phyloP scores from a whole-genome alignment of 2,113 vertebrate species.

The Raja brachyura region DNA sequence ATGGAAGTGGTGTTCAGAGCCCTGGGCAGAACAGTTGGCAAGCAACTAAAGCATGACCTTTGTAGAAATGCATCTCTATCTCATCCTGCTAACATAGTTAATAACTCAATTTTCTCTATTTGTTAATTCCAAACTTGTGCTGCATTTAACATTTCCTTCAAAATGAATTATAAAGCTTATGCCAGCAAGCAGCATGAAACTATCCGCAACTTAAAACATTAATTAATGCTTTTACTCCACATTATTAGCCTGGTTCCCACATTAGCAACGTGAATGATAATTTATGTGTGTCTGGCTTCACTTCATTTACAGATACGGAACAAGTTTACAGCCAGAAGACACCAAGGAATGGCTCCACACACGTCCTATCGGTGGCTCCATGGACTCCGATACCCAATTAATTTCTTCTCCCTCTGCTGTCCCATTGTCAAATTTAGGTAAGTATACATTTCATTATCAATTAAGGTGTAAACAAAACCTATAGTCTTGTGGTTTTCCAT shows the following conservation, averaged over 20 bases:
- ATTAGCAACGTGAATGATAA: background rate
- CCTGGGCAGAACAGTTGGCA: background rate
- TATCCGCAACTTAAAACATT: background rate
- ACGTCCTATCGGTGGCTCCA: background rate
- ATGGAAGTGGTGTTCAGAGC: background rate
- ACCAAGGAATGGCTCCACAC: constrained; percentile 23
- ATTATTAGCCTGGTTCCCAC: background rate
- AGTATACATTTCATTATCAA: background rate
- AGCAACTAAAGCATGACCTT: background rate
- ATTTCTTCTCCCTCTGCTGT: background rate
- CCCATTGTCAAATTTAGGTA: constrained; percentile 30
- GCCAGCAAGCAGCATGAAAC: background rate
- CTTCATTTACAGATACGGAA: constrained; percentile 22
- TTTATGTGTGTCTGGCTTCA: background rate
- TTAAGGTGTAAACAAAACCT: background rate
- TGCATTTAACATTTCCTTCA: background rate
- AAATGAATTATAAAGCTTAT: background rate
- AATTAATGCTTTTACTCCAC: background rate
- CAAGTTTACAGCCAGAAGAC: background rate
- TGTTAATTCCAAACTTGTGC: background rate
- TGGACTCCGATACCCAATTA: constrained; percentile 18
- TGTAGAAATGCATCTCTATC: background rate
- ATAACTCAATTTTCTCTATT: background rate
- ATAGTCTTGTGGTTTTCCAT: background rate
- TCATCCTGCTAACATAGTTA: background rate